Percentiles rank a stretch among this genome's conserved stretches.
Conservation (phyloP, 2,797 vertebrate genomes). For the Ambastaia sidthimunki region DNA sequence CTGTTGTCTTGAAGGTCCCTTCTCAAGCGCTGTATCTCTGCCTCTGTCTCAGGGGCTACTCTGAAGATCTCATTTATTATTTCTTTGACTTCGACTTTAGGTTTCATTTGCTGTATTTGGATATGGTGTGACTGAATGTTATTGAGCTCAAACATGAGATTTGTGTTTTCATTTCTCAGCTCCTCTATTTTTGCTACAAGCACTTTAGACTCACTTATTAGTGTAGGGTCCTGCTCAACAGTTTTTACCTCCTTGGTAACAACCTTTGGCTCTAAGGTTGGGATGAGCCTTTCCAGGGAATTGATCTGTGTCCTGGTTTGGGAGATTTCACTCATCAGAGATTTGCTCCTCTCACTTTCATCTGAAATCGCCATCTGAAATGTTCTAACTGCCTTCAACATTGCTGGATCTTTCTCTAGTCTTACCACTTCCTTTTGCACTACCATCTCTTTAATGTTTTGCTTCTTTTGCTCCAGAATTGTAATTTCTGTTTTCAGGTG, state of each 20-base stretch:
- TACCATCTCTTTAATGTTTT: constrained; percentile 85
- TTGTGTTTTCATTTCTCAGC: constrained; percentile 75
- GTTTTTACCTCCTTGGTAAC: constrained; percentile 92
- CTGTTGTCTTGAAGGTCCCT: constrained; percentile 81
- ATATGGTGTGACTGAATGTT: constrained; percentile 78
- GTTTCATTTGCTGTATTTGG: constrained; percentile 76
- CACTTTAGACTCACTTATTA: constrained; percentile 80
- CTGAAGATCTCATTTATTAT: constrained; percentile 87
- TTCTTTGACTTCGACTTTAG: constrained; percentile 89
- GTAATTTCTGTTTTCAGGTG: constrained; percentile 83
- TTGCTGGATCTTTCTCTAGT: constrained; percentile 88
- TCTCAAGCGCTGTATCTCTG: constrained; percentile 82
- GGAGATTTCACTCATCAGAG: constrained; percentile 78
- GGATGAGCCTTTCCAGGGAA: constrained; percentile 86
- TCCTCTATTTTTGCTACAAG: constrained; percentile 79
- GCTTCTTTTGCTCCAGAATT: constrained; percentile 85
- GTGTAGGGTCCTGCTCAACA: constrained; percentile 88
- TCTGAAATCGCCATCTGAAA: constrained; percentile 84
- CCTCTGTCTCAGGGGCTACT: constrained; percentile 88
- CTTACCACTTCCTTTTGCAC: constrained; percentile 92
- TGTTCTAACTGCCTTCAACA: constrained; percentile 81
- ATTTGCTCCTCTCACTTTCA: constrained; percentile 76
- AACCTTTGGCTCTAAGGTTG: constrained; percentile 86
- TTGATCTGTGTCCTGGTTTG: constrained; percentile 83
- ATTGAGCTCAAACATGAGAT: constrained; percentile 74